A percentile compares a stretch with the other conserved stretches of the same genome.
Conservation (phyloP, 2,113 vertebrate genomes). For the Emydura subglobosa region DNA sequence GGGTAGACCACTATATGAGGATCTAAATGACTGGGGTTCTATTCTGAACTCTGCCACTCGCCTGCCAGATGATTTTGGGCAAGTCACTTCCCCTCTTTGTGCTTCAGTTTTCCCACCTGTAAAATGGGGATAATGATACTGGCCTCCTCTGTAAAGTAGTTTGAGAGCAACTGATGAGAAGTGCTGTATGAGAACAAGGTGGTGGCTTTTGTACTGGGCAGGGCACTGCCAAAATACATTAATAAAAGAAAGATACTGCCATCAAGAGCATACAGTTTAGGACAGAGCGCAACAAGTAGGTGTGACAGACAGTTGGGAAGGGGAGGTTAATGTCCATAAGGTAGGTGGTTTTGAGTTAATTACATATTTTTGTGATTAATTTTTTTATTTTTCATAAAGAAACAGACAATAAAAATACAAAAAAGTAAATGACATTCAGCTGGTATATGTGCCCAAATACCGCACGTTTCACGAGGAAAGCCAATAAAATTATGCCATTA, state of each 20-base stretch:
- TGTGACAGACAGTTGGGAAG: neutral
- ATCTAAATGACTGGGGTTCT: accelerated
- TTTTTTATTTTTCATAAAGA: neutral
- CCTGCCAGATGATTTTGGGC: neutral
- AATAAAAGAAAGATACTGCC: neutral
- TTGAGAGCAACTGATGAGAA: neutral
- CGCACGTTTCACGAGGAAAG: neutral
- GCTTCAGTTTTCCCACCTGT: neutral
- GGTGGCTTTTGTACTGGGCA: neutral
- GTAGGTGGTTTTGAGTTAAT: neutral
- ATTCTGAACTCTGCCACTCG: neutral
- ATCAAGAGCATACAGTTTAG: neutral
- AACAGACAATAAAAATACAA: neutral
- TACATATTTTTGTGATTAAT: neutral
- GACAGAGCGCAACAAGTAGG: neutral
- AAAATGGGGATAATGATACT: neutral
- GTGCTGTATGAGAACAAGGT: neutral
- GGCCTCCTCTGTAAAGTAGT: neutral
- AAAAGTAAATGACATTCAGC: neutral
- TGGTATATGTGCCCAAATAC: neutral
- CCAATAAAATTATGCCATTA: neutral
- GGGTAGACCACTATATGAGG: accelerated
- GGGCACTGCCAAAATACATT: neutral
- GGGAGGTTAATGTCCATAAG: neutral
- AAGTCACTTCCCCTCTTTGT: accelerated